Conservation (phyloP, 2,113 vertebrate genomes). For the Paramormyrops kingsleyae region DNA sequence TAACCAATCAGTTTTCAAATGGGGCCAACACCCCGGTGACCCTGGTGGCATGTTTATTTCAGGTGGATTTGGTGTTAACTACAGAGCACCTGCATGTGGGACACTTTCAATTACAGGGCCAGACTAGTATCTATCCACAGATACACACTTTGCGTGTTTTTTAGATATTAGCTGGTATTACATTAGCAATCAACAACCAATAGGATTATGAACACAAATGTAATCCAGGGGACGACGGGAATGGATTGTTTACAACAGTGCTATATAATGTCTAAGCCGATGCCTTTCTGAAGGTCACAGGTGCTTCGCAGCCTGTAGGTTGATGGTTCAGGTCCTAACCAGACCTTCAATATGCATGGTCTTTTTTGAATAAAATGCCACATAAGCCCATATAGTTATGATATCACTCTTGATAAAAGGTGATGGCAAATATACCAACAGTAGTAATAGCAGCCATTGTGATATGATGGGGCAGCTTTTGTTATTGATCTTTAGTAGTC, state of each 20-base stretch:
- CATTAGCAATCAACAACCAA: not conserved
- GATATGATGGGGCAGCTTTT: too few species aligned
- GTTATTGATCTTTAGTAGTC: not conserved
- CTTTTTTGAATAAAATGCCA: not conserved
- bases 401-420: not conserved
- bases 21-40: not conserved
- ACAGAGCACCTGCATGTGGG: not conserved
- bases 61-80: not conserved
- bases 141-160: not conserved
- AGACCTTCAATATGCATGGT: not conserved
- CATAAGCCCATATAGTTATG: not conserved
- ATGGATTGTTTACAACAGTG: not conserved
- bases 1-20: not conserved
- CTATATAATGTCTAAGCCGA: not conserved
- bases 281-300: not conserved
- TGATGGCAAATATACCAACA: not conserved
- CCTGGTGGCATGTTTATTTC: not conserved
- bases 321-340: not conserved
- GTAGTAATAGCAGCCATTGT: not conserved
- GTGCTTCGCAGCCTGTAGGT: not conserved
- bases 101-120: not conserved
- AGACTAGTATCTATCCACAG: not conserved
- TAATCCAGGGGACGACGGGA: not conserved
- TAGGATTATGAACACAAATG: not conserved
- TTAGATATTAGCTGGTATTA: not conserved